Conservation (phyloP, 1,140 invertebrate genomes). For the Bombus ignitus region DNA sequence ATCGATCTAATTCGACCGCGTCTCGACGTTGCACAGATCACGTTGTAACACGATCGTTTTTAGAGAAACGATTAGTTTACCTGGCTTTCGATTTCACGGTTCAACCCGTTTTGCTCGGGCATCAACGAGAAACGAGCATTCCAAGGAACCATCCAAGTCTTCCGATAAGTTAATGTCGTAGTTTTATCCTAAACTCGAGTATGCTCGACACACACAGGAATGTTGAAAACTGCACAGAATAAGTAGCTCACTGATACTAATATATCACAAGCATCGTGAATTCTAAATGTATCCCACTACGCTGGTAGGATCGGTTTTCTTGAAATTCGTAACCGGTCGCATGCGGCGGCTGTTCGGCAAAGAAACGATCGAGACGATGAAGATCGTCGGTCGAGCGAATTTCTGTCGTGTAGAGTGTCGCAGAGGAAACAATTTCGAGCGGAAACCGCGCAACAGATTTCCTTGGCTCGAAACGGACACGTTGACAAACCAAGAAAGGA, state of each 20-base stretch:
- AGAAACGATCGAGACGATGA: neutral
- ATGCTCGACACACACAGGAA: neutral
- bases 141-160: neutral
- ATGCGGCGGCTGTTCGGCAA: neutral
- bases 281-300: neutral
- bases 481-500: constrained; percentile 41
- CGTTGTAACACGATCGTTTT: neutral
- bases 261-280: neutral
- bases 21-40: neutral
- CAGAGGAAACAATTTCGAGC: constrained; percentile 35
- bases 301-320: neutral
- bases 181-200: neutral
- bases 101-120: constrained; percentile 3
- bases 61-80: neutral
- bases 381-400: constrained; percentile 2
- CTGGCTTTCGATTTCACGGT: neutral
- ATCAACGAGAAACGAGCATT: constrained; percentile 6
- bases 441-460: constrained; percentile 60
- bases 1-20: neutral
- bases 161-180: neutral
- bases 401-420: neutral
- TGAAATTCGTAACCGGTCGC: neutral
- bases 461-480: constrained; percentile 56
- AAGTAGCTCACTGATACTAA: neutral
- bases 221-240: too few relatives aligned